Evolutionary conservation across 92 coral and sea anemone species (phyloP).

Genomic region (Phenganax subtilis): DNA sequence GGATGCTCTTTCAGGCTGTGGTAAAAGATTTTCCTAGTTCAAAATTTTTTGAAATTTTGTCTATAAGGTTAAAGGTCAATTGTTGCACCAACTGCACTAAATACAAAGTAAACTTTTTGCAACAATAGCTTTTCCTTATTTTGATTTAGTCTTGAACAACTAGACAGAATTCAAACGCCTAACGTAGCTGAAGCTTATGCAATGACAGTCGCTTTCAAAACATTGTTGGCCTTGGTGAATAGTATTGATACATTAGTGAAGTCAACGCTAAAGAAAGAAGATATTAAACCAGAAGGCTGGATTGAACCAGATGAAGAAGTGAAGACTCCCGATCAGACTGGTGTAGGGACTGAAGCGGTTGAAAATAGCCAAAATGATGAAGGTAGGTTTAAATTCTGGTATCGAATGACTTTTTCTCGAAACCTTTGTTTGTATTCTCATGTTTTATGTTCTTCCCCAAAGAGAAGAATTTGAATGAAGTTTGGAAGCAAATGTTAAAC

Average conservation of each 20-base stretch:
- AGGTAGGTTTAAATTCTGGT: constrained; percentile 43
- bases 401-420: neutral
- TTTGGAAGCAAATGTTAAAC: constrained; percentile 75
- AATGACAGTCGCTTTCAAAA: constrained; percentile 87
- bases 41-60: no score
- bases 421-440: no score
- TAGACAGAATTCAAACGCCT: constrained; percentile 77
- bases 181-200: constrained; percentile 90
- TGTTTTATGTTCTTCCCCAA: neutral
- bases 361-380: constrained; percentile 52
- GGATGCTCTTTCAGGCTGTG: no score
- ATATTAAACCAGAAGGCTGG: constrained; percentile 73
- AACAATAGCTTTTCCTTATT: neutral
- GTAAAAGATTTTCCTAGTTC: no score
- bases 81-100: no score
- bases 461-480: constrained; percentile 51
- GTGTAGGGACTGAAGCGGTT: constrained; percentile 81
- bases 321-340: constrained; percentile 66
- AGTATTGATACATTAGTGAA: constrained; percentile 73
- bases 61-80: no score
- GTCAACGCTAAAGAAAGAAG: constrained; percentile 40
- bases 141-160: constrained; percentile 71
- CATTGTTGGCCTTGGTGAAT: constrained; percentile 80
- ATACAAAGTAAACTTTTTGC: neutral
- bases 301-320: constrained; percentile 66